Evolutionary conservation across 2,888 invertebrate species (phyloP).

Genomic region (Yponomeuta sedellus): DNA sequence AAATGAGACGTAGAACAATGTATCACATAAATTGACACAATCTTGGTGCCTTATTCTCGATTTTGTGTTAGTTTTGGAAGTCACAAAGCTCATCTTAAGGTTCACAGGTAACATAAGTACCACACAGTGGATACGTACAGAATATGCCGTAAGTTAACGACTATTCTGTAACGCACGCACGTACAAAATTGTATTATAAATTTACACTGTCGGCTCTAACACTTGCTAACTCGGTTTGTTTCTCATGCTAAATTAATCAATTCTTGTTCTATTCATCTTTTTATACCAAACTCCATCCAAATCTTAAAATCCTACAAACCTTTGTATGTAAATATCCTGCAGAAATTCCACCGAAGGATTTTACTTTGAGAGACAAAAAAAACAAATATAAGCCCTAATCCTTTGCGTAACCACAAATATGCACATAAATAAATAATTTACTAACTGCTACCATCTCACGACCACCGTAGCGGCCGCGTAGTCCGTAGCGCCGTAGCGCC

Average conservation of each 20-base stretch:
- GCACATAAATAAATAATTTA: conserved; percentile 4
- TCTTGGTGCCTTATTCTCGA: neutral
- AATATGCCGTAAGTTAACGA: neutral
- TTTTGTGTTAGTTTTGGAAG: neutral
- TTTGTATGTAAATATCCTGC: too few species aligned
- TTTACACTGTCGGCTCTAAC: neutral
- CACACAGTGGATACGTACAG: too few species aligned
- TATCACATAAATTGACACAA: neutral
- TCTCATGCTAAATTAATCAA: too few species aligned
- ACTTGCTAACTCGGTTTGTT: neutral
- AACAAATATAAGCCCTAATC: neutral
- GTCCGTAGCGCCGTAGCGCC: conserved; percentile 17
- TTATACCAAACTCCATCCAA: too few species aligned
- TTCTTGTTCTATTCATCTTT: too few species aligned
- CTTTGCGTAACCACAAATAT: neutral
- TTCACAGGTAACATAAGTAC: too few species aligned
- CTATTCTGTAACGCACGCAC: neutral
- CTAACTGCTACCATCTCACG: conserved; percentile 6
- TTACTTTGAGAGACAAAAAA: too few species aligned
- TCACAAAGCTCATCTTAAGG: too few species aligned
- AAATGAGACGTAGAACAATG: neutral
- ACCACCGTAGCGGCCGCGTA: conserved; percentile 15
- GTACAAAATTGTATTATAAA: neutral
- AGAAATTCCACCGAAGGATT: too few species aligned
- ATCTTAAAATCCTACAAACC: too few species aligned